Evolutionary conservation across 2,797 vertebrate genomes (phyloP).

Genomic region (Pangasius larnaudii): DNA sequence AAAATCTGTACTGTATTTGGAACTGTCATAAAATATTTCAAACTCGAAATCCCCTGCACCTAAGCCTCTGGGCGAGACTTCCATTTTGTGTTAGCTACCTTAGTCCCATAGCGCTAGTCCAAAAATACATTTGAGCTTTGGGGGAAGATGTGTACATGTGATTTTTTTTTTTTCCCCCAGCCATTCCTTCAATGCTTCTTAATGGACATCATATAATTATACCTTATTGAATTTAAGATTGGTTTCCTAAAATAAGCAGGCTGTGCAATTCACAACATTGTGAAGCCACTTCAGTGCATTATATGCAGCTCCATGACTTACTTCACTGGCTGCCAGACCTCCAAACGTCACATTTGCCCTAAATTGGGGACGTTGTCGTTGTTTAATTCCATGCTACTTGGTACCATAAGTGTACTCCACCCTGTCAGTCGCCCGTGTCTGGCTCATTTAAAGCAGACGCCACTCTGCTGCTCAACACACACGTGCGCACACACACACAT

Average conservation of each 20-base stretch:
- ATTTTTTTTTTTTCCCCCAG: background rate
- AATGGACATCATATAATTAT: constrained; percentile 12
- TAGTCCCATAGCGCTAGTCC: background rate
- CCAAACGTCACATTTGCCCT: constrained; percentile 20
- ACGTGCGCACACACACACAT: background rate
- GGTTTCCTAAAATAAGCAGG: constrained; percentile 23
- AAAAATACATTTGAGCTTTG: constrained; percentile 8
- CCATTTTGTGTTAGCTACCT: background rate
- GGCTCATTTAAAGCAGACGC: constrained; percentile 48
- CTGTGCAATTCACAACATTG: constrained; percentile 16
- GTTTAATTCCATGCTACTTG: constrained; percentile 35
- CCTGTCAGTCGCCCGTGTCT: constrained; percentile 43
- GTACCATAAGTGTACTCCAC: constrained; percentile 32
- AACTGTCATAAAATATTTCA: background rate
- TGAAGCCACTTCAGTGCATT: constrained; percentile 33
- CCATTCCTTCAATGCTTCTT: constrained; percentile 10
- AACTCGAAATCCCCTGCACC: background rate
- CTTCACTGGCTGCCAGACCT: constrained; percentile 26
- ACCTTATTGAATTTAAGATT: constrained; percentile 15
- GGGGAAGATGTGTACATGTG: background rate
- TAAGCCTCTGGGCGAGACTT: background rate
- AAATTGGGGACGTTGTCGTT: constrained; percentile 36
- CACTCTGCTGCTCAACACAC: constrained; percentile 31
- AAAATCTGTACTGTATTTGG: background rate
- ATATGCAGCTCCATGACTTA: constrained; percentile 30